phyloP scores from a whole-genome alignment of 2,888 invertebrate species.

The Theodoxus fluviatilis region DNA sequence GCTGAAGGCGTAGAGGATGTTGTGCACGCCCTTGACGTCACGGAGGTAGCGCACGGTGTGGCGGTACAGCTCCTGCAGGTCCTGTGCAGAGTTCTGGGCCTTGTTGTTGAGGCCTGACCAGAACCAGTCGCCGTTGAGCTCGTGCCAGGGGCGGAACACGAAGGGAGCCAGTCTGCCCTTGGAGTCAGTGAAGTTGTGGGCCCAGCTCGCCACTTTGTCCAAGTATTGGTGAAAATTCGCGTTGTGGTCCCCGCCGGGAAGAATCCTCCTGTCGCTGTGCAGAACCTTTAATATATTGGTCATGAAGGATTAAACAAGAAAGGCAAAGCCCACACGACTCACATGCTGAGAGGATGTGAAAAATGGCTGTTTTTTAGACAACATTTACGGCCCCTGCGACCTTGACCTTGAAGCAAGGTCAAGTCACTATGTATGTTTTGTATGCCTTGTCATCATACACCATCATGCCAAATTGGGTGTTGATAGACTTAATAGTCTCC shows the following conservation, averaged over 20 bases:
- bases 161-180: constrained; percentile 30
- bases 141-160: constrained; percentile 36
- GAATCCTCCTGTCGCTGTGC: constrained; percentile 26
- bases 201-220: constrained; percentile 27
- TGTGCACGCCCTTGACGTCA: constrained; percentile 34
- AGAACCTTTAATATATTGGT: too few relatives aligned
- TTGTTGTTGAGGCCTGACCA: constrained; percentile 34
- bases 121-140: constrained; percentile 38
- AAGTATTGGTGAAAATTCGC: constrained; percentile 23
- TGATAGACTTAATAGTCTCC: too few relatives aligned
- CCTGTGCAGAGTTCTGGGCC: constrained; percentile 29
- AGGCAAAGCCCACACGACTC: too few relatives aligned
- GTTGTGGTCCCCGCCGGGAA: constrained; percentile 30
- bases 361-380: too few relatives aligned
- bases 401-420: too few relatives aligned
- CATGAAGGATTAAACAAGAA: too few relatives aligned
- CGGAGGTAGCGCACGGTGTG: constrained; percentile 33
- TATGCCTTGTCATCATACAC: too few relatives aligned
- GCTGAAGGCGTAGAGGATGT: constrained; percentile 35
- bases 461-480: too few relatives aligned
- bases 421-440: too few relatives aligned
- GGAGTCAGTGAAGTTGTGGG: constrained; percentile 26
- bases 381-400: too few relatives aligned
- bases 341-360: too few relatives aligned
- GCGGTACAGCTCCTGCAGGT: constrained; percentile 32